Percentiles rank a stretch among this genome's conserved stretches.
Conservation (phyloP, 2,888 invertebrate genomes). For the Eremobia ochroleuca region DNA sequence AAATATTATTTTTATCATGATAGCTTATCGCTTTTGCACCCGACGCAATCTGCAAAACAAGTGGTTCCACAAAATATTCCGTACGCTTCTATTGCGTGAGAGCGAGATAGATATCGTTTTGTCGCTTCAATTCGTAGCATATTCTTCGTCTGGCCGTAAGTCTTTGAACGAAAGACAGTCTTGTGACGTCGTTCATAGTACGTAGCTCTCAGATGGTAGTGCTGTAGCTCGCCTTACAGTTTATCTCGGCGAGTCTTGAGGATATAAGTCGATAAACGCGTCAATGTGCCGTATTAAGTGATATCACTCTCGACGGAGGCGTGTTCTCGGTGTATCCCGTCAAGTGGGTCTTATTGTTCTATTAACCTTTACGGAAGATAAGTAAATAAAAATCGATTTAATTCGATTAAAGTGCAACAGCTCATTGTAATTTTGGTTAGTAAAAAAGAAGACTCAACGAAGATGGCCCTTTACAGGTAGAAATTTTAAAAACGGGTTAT, state of each 20-base stretch:
- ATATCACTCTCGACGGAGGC: constrained; percentile 87
- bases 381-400: constrained; percentile 69
- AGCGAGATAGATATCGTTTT: constrained; percentile 83
- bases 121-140: constrained; percentile 79
- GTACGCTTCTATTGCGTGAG: constrained; percentile 87
- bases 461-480: constrained; percentile 88
- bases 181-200: constrained; percentile 90
- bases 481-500: constrained; percentile 46
- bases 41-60: constrained; percentile 90
- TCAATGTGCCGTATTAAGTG: constrained; percentile 84
- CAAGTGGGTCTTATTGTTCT: constrained; percentile 76
- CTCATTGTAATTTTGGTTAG: constrained; percentile 71
- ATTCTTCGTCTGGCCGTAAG: constrained; percentile 83
- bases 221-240: constrained; percentile 86
- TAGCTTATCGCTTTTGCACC: constrained; percentile 83
- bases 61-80: constrained; percentile 90
- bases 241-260: constrained; percentile 84
- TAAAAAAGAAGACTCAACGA: constrained; percentile 74
- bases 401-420: constrained; percentile 68
- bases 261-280: constrained; percentile 88
- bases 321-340: constrained; percentile 80
- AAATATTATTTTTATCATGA: constrained; percentile 72
- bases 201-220: constrained; percentile 90
- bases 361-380: constrained; percentile 77
- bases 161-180: constrained; percentile 83